These are phyloP conservation scores for Myodes glareolus DNA, from an alignment of 2,113 vertebrate genomes.

Conservation along the genomic window DNA sequence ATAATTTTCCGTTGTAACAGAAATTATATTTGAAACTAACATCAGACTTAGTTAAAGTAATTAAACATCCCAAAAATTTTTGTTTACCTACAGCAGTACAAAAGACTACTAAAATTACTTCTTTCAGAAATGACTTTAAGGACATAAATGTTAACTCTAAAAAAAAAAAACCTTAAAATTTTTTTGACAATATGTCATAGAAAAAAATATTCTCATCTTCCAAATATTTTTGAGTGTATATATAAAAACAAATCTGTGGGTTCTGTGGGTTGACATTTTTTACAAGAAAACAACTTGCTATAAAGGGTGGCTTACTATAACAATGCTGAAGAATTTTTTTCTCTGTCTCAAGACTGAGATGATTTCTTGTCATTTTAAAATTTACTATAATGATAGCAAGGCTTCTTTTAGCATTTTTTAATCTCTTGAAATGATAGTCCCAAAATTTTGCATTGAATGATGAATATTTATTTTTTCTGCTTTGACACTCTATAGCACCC, in stretches of 20 bases:
- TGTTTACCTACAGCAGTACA: neutral
- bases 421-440: neutral
- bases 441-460: neutral
- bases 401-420: constrained; percentile 8
- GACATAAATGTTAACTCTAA: neutral
- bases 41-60: neutral
- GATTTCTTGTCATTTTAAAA: neutral
- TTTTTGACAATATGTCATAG: neutral
- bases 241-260: neutral
- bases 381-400: neutral
- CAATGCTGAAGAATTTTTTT: neutral
- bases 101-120: neutral
- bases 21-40: constrained; percentile 13
- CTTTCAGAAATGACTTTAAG: neutral
- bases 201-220: neutral
- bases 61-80: neutral
- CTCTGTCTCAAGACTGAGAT: neutral
- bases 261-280: neutral
- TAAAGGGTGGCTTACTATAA: neutral
- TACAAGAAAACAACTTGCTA: neutral
- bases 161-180: neutral
- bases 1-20: neutral
- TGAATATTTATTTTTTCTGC: neutral
- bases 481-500: neutral
- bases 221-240: neutral